Evolutionary conservation across 2,797 vertebrate genomes (phyloP), one percentile per base, ranked within the genome.

Genomic region (Anguilla obscura): DNA sequence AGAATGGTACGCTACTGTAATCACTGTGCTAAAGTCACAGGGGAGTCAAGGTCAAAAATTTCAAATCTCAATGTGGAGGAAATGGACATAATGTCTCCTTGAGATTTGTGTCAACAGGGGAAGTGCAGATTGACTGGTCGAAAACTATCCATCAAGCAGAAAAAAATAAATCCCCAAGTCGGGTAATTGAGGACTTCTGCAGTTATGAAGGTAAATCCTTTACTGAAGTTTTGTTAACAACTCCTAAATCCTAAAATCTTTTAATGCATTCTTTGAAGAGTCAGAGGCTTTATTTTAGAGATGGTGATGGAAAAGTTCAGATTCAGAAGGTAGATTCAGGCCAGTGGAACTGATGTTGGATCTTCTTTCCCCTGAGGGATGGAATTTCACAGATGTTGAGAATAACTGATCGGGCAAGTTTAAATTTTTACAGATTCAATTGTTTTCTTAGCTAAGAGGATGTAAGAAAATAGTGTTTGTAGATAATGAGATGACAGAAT

Each of bases 121-220:
- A 18, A 21, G 12, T 27, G 48, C 66, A 80, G 88, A 88, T 45
- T 63, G 87, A 87, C 74, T 89, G 88, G 87, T 86, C 87, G 87
- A 91, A 87, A 69, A 90, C 58, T 87, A 89, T 89, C 89, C 90
- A 89, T 89, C 85, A 90, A 88, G 85, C 33, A 63, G 50, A 60
- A 85, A 69, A 85, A 85, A 84, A 91, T 91, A 93, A 91, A 93
- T 93, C 93, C 91, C 89, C 63, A 89, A 88, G 82, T 82, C 36
- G 50, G 88, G 36, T 56, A 24, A 12, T 87, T 86, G 89, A 88
- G 1, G 80, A 58, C 88, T 90, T 91, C 74, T 80, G 36, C 71
- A 45, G 87, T 79, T 89, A 86, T n/a, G 85, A 87, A 89, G 90
- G 86, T 87, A 90, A 92, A 91, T 88, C 89, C 90, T 91, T 91